phyloP scores from a whole-genome alignment of 2,888 invertebrate species.

The Chironomus tentans region DNA sequence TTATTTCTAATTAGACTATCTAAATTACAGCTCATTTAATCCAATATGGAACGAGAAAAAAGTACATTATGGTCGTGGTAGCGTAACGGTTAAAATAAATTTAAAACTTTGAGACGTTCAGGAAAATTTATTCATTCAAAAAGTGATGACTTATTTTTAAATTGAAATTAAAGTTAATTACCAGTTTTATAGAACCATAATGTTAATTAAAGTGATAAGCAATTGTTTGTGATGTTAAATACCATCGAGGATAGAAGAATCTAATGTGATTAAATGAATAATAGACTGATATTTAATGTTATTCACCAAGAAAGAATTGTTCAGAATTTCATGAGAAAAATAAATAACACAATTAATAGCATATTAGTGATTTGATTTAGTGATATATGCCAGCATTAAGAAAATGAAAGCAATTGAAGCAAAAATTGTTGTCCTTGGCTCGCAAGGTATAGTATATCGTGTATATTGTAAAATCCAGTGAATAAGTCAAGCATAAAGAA shows the following conservation, averaged over 20 bases:
- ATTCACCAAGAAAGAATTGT: not conserved
- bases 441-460: slow-evolving; percentile 53
- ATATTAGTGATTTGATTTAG: not conserved
- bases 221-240: not conserved
- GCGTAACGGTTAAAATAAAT: too few relatives aligned
- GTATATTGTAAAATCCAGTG: too few relatives aligned
- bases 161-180: too few relatives aligned
- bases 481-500: not conserved
- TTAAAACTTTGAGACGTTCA: too few relatives aligned
- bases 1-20: too few relatives aligned
- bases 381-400: not conserved
- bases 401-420: slow-evolving; percentile 69
- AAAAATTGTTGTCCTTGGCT: slow-evolving; percentile 77
- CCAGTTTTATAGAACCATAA: not conserved
- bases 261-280: not conserved
- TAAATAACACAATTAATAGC: not conserved
- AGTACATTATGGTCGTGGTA: too few relatives aligned
- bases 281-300: not conserved
- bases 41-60: too few relatives aligned
- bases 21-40: too few relatives aligned
- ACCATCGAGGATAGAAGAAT: not conserved
- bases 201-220: not conserved
- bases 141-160: too few relatives aligned
- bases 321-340: not conserved
- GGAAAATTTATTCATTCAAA: too few relatives aligned